phyloP scores from a whole-genome alignment of 1,140 invertebrate species.

The Drosophila ironensis region DNA sequence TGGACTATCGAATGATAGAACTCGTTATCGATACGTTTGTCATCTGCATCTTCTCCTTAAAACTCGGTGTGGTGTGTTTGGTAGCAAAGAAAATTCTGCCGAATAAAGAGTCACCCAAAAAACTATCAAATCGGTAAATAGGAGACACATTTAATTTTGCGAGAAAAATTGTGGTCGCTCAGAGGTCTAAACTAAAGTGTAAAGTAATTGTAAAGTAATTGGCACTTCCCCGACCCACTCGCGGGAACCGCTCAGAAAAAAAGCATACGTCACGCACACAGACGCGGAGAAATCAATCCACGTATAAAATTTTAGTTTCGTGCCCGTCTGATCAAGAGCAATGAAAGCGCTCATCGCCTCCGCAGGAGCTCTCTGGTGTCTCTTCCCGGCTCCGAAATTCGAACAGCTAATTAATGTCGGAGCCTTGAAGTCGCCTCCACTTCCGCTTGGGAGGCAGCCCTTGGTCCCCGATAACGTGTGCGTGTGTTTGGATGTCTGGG shows the following conservation, averaged over 20 bases:
- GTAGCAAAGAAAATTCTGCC: conserved; percentile 65
- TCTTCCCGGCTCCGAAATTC: too few species aligned
- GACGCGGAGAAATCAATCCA: conserved; percentile 35
- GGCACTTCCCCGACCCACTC: too few species aligned
- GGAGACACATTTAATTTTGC: conserved; percentile 38
- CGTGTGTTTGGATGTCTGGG: conserved; percentile 42
- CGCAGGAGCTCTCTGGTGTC: too few species aligned
- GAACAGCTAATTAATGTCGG: neutral
- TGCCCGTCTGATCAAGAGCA: too few species aligned
- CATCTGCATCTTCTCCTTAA: conserved; percentile 50
- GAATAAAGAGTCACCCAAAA: conserved; percentile 53
- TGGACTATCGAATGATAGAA: conserved; percentile 9
- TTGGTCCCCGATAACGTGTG: conserved; percentile 28
- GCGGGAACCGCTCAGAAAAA: conserved; percentile 58
- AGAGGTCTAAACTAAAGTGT: too few species aligned
- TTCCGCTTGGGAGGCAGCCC: conserved; percentile 40
- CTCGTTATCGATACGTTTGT: conserved; percentile 23
- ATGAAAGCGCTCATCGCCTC: too few species aligned
- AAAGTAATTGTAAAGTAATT: too few species aligned
- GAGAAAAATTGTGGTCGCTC: too few species aligned
- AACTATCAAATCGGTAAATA: conserved; percentile 52
- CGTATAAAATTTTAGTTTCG: conserved; percentile 37
- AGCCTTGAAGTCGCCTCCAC: neutral
- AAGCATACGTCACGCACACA: conserved; percentile 74
- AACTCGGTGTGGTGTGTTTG: conserved; percentile 65